Conservation (phyloP, 37 sponge, comb jelly and placozoan species). For the Bolinopsis microptera region DNA sequence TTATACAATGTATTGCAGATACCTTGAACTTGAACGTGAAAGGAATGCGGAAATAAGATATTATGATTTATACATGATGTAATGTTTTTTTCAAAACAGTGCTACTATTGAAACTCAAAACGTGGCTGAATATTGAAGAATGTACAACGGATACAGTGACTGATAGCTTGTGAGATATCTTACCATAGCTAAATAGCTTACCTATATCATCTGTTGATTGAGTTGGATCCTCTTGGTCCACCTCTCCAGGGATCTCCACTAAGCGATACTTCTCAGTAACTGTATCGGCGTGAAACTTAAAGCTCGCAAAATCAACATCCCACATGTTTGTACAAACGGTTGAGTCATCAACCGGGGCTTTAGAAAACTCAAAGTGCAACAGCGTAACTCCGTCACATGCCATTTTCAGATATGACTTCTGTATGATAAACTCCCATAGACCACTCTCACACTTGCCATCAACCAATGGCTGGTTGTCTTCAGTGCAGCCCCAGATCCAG, state of each 20-base stretch:
- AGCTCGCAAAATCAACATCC: neutral
- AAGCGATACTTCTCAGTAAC: neutral
- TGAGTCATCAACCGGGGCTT: neutral
- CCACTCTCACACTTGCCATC: neutral
- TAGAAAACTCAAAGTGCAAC: neutral
- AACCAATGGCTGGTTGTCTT: neutral
- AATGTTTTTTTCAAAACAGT: no score
- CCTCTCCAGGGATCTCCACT: neutral
- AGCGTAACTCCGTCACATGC: neutral
- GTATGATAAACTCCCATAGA: neutral
- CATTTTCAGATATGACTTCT: neutral
- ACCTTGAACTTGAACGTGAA: no score
- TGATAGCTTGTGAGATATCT: no score
- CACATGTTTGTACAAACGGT: neutral
- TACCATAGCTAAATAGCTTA: no score
- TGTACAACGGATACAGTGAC: no score
- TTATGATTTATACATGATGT: no score
- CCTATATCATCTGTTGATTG: neutral
- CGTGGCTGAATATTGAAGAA: no score
- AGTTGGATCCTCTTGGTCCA: neutral
- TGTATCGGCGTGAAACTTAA: neutral
- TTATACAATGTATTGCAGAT: no score
- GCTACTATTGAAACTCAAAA: no score
- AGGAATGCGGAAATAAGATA: no score
- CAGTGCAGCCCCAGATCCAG: conserved; percentile 30